A percentile compares a stretch with the other conserved stretches of the same genome.
phyloP scores from a whole-genome alignment of 2,113 vertebrate genomes.

The Podilymbus podiceps region DNA sequence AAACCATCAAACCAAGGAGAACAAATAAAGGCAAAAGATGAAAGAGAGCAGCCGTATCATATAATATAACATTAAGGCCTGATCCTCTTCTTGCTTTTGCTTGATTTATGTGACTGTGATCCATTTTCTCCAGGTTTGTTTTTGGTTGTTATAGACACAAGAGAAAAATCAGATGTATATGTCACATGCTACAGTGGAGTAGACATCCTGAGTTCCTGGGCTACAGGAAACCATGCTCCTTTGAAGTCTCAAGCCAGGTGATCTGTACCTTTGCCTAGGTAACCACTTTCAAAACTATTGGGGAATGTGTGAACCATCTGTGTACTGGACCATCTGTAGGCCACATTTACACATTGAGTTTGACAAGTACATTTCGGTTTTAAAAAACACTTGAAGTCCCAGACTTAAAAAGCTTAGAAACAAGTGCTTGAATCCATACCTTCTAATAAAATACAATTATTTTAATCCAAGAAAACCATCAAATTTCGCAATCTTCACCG shows the following conservation, averaged over 20 bases:
- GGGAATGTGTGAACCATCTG: background rate
- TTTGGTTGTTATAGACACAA: background rate
- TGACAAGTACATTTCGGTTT: background rate
- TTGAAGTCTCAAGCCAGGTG: background rate
- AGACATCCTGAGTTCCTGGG: background rate
- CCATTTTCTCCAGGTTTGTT: background rate
- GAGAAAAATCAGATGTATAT: background rate
- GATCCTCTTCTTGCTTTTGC: background rate
- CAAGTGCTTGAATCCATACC: background rate
- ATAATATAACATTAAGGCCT: background rate
- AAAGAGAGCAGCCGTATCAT: background rate
- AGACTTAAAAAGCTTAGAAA: background rate
- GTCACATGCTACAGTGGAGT: background rate
- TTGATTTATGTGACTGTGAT: background rate
- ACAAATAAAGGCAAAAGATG: background rate
- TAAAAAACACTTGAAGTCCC: background rate
- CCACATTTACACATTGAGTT: background rate
- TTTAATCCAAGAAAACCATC: background rate
- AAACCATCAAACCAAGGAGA: background rate
- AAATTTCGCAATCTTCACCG: conserved; percentile 23
- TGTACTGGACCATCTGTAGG: background rate
- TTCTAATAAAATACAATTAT: background rate
- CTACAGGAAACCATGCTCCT: background rate
- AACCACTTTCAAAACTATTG: background rate
- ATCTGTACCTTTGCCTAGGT: background rate